Percentiles rank a stretch among this genome's conserved stretches.
Conservation (phyloP, 2,888 invertebrate genomes). For the Diachrysia chrysitis region DNA sequence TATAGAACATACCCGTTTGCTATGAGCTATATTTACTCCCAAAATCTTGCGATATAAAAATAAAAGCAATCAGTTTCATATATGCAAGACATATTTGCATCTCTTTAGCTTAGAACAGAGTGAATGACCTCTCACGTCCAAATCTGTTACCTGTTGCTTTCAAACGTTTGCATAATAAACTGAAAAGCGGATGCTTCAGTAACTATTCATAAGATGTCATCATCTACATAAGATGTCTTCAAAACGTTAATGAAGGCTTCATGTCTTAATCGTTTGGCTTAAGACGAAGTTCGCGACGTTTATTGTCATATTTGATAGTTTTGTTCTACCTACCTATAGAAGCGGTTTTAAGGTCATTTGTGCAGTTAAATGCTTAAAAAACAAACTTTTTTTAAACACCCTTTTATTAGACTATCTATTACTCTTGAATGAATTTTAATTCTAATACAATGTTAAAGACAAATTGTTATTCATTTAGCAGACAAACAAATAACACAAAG, state of each 20-base stretch:
- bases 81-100: neutral
- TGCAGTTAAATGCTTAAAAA: neutral
- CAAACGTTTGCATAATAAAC: constrained; percentile 21
- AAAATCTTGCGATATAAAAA: neutral
- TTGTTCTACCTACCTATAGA: neutral
- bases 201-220: constrained; percentile 42
- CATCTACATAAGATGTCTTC: constrained; percentile 17
- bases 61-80: neutral
- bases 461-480: no score
- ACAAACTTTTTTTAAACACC: no score
- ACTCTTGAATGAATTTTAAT: no score
- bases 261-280: neutral
- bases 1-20: no score
- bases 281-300: neutral
- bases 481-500: no score
- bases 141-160: constrained; percentile 40
- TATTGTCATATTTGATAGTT: neutral
- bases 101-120: neutral
- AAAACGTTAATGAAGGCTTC: neutral
- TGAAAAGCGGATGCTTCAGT: constrained; percentile 31
- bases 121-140: constrained; percentile 31
- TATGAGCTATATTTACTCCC: no score
- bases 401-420: no score
- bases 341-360: neutral
- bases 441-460: no score